Base-by-base conservation (phyloP, 2,888 invertebrate species). In the Seira musarum region DNA sequence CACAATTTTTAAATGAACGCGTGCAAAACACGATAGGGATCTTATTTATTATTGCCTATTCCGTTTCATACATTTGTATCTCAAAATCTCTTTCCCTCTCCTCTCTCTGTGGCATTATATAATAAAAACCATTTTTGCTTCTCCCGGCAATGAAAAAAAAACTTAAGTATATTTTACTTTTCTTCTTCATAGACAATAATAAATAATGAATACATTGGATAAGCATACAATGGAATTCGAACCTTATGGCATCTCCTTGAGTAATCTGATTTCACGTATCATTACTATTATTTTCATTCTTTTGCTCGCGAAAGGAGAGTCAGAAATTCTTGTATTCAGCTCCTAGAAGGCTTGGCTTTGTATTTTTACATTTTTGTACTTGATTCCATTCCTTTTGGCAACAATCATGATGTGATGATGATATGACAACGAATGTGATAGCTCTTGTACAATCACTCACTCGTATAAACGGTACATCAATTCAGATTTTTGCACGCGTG, bases 241-340 rank as follows among this genome's bases (percentile, higher is more conserved):
- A 72, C 78, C 78, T 78, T 78, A 78, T 78, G 78, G 72, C 78
- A 65, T 71, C 65, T 71, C 78, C 71, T 65, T 72, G 25, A 46
- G 70, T 77, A 70, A 77, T 77, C 71, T 77, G 77, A 77, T 77
- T 77, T 77, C 77, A 17, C 65, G 70, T 71, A 65, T 53, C 53
- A 17, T 65, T 70, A 76, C 63, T 77, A 61, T 77, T 57, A 15
- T 57, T 67, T 21, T 35, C 15, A 6, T 6, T 40, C 49, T n/a
- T 21, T 67, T 19, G n/a, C 68, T 2, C 67, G 30, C 30, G 30
- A 30, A 8, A 30, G 30, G 30, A 30, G 30, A 30, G 30, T 65
- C 13, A 24, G 8, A 25, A 3, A 46, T 22, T 67, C 46, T 46
- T 67, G 1, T 15, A 53, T 25, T 19, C 17, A n/a, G 21, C 8